Evolutionary conservation across 2,888 invertebrate genomes (phyloP).

Genomic region (Trilocha varians): DNA sequence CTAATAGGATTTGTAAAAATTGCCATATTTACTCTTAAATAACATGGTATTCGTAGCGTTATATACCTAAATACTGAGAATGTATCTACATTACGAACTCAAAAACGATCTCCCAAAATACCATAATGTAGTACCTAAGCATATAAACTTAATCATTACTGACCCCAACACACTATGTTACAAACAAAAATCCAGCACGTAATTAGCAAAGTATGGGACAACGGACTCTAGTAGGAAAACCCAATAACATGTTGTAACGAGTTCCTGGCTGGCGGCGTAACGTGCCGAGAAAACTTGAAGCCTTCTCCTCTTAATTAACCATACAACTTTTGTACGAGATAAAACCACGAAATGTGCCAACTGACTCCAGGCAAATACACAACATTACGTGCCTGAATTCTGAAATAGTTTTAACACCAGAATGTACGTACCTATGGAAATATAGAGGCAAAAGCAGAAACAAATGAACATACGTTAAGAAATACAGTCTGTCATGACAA

Average conservation of each 20-base stretch:
- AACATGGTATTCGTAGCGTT: too few species aligned
- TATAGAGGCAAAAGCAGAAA: too few species aligned
- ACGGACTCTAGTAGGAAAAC: conserved; percentile 23
- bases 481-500: too few species aligned
- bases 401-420: conserved; percentile 7
- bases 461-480: too few species aligned
- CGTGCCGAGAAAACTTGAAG: conserved; percentile 50
- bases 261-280: conserved; percentile 44
- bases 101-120: too few species aligned
- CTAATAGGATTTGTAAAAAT: too few species aligned
- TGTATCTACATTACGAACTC: too few species aligned
- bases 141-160: neutral
- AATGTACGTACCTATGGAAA: too few species aligned
- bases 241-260: conserved; percentile 41
- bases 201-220: conserved; percentile 16
- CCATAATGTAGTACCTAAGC: too few species aligned
- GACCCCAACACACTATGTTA: neutral
- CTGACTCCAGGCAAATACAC: conserved; percentile 31
- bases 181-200: conserved; percentile 9
- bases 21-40: too few species aligned
- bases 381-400: conserved; percentile 33
- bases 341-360: conserved; percentile 34
- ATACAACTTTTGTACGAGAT: conserved; percentile 43
- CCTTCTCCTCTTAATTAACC: conserved; percentile 55
- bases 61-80: too few species aligned